A percentile compares a stretch with the other conserved stretches of the same genome.
These are phyloP conservation scores for Cerceris rybyensis DNA, from an alignment of 2,888 invertebrate genomes.

Conservation along the genomic window DNA sequence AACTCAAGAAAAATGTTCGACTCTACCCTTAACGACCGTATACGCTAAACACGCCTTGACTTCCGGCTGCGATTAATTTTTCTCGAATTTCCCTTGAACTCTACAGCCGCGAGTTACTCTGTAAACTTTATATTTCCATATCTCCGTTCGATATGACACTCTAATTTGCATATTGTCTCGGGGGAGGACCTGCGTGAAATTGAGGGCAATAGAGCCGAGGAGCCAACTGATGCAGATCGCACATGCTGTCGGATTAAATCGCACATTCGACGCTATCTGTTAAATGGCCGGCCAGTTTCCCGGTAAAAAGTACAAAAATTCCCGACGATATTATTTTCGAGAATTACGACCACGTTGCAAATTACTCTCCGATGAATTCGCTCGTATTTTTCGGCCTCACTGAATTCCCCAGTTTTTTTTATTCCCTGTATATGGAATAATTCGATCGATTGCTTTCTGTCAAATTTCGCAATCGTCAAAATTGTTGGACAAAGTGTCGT, in stretches of 20 bases:
- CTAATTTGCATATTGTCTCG: slow-evolving; percentile 46
- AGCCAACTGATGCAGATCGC: slow-evolving; percentile 20
- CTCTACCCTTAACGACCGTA: background rate
- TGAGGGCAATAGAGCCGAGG: slow-evolving; percentile 30
- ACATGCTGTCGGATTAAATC: slow-evolving; percentile 39
- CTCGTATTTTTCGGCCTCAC: background rate
- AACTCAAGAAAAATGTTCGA: background rate
- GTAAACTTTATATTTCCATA: slow-evolving; percentile 28
- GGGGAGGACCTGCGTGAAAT: slow-evolving; percentile 44
- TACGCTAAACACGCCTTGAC: background rate
- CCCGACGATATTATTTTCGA: background rate
- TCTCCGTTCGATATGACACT: slow-evolving; percentile 24
- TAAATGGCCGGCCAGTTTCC: slow-evolving; percentile 6
- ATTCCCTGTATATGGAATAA: too few relatives aligned
- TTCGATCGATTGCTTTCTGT: too few relatives aligned
- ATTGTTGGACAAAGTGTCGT: too few relatives aligned
- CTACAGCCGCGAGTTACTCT: slow-evolving; percentile 6
- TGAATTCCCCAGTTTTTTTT: too few relatives aligned
- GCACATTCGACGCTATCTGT: slow-evolving; percentile 1
- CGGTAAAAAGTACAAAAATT: background rate
- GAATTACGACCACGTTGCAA: background rate
- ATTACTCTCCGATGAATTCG: background rate
- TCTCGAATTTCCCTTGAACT: slow-evolving; percentile 37
- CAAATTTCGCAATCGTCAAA: too few relatives aligned
- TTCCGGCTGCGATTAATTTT: slow-evolving; percentile 13